These are phyloP conservation scores for Trypoxylus dichotomus DNA, from an alignment of 1,140 invertebrate species.

Conservation along the genomic window DNA sequence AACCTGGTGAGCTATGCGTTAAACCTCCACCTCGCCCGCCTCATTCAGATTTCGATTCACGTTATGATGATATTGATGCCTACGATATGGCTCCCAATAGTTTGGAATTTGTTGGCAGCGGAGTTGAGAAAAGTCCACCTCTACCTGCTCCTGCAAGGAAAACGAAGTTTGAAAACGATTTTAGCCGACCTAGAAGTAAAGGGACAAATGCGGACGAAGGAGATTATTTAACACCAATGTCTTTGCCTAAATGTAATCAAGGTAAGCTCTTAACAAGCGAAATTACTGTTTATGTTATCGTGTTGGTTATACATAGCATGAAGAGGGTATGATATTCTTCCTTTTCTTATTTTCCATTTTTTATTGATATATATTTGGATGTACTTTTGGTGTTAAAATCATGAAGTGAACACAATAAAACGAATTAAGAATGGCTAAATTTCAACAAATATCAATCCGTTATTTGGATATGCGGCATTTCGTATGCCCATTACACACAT, in stretches of 20 bases:
- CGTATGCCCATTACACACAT: no score
- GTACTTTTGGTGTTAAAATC: no score
- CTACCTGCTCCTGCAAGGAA: constrained; percentile 66
- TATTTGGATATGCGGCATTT: no score
- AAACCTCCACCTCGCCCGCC: constrained; percentile 69
- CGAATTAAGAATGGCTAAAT: no score
- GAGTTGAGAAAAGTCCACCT: constrained; percentile 57
- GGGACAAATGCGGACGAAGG: constrained; percentile 53
- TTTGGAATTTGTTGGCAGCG: constrained; percentile 46
- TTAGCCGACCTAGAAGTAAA: constrained; percentile 51
- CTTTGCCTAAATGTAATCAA: constrained; percentile 47
- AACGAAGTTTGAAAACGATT: constrained; percentile 57
- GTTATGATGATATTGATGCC: constrained; percentile 65
- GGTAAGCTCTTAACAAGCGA: constrained; percentile 28
- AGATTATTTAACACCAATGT: constrained; percentile 65
- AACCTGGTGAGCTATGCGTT: constrained; percentile 50
- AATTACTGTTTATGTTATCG: no score
- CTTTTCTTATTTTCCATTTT: no score
- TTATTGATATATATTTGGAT: no score
- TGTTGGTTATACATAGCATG: no score
- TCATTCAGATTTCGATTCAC: constrained; percentile 58
- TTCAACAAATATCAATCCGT: no score
- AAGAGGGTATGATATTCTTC: no score
- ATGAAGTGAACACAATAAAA: no score
- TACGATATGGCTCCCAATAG: constrained; percentile 56